phyloP scores from a whole-genome alignment of 2,797 vertebrate genomes.

The Aulostomus chinensis region DNA sequence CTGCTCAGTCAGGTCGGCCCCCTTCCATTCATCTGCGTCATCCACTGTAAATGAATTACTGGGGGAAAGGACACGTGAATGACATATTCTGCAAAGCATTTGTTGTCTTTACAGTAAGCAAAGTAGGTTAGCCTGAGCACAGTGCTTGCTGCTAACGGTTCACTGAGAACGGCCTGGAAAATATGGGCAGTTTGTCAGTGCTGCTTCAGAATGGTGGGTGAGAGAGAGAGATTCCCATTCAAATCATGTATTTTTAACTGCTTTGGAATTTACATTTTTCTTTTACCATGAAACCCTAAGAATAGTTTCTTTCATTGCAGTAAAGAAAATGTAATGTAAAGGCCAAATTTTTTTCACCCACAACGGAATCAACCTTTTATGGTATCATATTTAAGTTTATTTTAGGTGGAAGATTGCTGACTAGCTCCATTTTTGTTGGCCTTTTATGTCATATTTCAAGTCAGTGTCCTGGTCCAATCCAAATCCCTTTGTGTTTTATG shows the following conservation, averaged over 20 bases:
- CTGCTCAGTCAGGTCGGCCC: slow-evolving; percentile 2
- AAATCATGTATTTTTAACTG: neutral
- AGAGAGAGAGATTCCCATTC: neutral
- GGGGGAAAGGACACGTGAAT: slow-evolving; percentile 19
- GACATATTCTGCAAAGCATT: slow-evolving; percentile 9
- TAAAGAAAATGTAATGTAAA: neutral
- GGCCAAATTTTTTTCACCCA: neutral
- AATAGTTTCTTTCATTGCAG: neutral
- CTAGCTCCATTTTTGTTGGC: neutral
- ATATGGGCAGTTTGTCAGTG: slow-evolving; percentile 1
- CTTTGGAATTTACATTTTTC: neutral
- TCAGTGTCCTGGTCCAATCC: slow-evolving; percentile 7
- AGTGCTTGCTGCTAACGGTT: slow-evolving; percentile 34
- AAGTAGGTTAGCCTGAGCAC: slow-evolving; percentile 9
- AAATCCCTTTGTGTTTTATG: slow-evolving; percentile 32
- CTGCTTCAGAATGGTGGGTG: neutral
- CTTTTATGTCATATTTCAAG: slow-evolving; percentile 15
- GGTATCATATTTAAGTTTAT: neutral
- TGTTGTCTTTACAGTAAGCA: slow-evolving; percentile 21
- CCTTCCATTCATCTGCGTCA: slow-evolving; percentile 44
- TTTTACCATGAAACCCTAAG: neutral
- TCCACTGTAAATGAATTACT: slow-evolving; percentile 47
- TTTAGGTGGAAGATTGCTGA: neutral
- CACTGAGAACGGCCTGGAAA: slow-evolving; percentile 32
- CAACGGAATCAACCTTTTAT: neutral